A percentile compares a stretch with the other conserved stretches of the same genome.
phyloP scores from a whole-genome alignment of 2,113 vertebrate species.

The Etheostoma cragini region DNA sequence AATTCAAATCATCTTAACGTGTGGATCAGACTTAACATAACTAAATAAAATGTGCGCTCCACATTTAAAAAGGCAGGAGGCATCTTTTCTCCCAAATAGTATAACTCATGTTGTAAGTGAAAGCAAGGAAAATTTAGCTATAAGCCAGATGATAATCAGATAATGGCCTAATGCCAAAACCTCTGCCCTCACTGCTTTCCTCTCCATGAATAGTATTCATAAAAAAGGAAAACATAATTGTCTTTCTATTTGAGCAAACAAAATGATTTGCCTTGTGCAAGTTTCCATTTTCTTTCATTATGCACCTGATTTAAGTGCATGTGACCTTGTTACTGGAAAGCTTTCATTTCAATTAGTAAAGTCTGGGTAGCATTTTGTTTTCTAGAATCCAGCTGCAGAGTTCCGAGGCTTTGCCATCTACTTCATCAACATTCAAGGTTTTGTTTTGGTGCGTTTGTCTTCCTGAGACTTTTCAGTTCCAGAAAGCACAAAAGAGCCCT shows the following conservation, averaged over 20 bases:
- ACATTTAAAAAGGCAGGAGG: conserved; percentile 1
- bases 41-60: neutral
- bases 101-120: conserved; percentile 15
- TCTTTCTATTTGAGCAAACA: conserved; percentile 29
- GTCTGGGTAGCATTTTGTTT: neutral
- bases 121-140: neutral
- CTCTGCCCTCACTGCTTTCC: conserved; percentile 14
- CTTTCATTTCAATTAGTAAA: conserved; percentile 40
- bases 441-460: conserved; percentile 18
- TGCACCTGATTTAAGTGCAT: conserved; percentile 28
- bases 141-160: conserved; percentile 9
- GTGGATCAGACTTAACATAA: neutral
- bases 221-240: conserved; percentile 4
- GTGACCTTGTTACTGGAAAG: conserved; percentile 52
- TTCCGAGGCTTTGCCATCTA: neutral
- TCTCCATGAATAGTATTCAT: conserved; percentile 4
- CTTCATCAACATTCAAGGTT: conserved; percentile 22
- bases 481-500: conserved; percentile 18
- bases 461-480: neutral
- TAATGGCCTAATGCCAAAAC: conserved; percentile 35
- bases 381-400: conserved; percentile 32
- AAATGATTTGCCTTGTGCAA: conserved; percentile 8
- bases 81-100: neutral
- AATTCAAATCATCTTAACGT: conserved; percentile 2
- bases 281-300: conserved; percentile 46